These are phyloP conservation scores for Rhagonycha fulva DNA, from an alignment of 2,888 invertebrate species.

Conservation along the genomic window DNA sequence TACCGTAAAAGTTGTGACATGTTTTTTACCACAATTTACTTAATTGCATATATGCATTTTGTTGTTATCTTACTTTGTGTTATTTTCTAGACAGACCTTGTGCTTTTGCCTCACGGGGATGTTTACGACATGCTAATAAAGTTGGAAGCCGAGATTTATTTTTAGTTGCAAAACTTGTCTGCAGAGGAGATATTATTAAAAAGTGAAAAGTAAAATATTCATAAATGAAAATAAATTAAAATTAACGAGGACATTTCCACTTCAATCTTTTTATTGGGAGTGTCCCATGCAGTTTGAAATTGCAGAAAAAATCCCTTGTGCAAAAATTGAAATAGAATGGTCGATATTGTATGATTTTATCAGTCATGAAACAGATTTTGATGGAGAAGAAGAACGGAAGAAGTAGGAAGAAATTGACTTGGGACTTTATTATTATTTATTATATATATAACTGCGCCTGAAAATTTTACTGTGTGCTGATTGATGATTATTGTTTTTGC, in stretches of 20 bases:
- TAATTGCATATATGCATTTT: background rate
- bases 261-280: background rate
- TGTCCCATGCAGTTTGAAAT: background rate
- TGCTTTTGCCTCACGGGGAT: slow-evolving; percentile 9
- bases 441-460: no score
- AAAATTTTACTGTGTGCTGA: no score
- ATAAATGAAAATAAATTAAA: background rate
- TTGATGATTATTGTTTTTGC: no score
- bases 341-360: no score
- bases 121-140: slow-evolving; percentile 28
- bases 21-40: background rate
- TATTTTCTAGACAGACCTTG: slow-evolving; percentile 11
- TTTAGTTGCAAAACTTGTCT: slow-evolving; percentile 7
- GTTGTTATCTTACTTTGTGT: background rate
- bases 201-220: background rate
- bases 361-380: no score
- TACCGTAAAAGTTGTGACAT: background rate
- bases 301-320: background rate
- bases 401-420: no score
- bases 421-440: no score
- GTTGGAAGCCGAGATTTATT: slow-evolving; percentile 15
- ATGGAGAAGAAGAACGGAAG: no score
- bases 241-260: background rate
- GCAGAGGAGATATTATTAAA: background rate
- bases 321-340: no score